phyloP scores from a whole-genome alignment of 2,888 invertebrate genomes.

The Piscicola geometra region DNA sequence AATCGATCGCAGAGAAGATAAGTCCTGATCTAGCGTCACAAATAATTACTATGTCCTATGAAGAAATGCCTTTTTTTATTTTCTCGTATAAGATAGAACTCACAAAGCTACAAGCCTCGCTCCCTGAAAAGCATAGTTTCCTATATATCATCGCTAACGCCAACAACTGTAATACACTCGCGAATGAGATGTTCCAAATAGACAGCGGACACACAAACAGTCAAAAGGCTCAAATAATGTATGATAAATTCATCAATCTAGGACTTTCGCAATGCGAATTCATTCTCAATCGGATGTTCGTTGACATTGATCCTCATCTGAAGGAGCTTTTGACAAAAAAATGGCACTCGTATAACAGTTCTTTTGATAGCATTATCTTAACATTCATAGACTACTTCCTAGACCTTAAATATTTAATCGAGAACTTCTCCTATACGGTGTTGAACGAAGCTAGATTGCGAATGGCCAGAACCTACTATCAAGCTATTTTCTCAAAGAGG shows the following conservation, averaged over 20 bases:
- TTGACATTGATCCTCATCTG: conserved; percentile 84
- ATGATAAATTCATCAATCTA: too few species aligned
- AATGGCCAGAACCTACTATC: conserved; percentile 82
- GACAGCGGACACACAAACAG: too few species aligned
- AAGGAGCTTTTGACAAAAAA: conserved; percentile 80
- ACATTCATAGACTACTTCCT: conserved; percentile 88
- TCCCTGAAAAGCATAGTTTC: conserved; percentile 85
- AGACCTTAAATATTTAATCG: conserved; percentile 84
- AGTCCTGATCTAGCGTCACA: conserved; percentile 79
- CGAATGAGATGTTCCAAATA: conserved; percentile 67
- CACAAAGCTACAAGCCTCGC: conserved; percentile 71
- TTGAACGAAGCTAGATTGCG: conserved; percentile 79
- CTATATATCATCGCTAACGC: conserved; percentile 85
- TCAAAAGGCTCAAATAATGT: too few species aligned
- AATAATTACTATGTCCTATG: conserved; percentile 78
- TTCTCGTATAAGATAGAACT: conserved; percentile 66
- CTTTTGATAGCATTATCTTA: conserved; percentile 84
- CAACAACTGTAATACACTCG: conserved; percentile 87
- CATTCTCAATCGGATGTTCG: conserved; percentile 75
- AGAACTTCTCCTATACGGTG: conserved; percentile 79
- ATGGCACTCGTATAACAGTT: conserved; percentile 62
- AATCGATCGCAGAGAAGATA: conserved; percentile 59
- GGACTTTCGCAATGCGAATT: too few species aligned
- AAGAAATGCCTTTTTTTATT: conserved; percentile 83
- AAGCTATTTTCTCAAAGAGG: conserved; percentile 67